phyloP scores from a whole-genome alignment of 2,113 vertebrate species.

The Menura novaehollandiae region DNA sequence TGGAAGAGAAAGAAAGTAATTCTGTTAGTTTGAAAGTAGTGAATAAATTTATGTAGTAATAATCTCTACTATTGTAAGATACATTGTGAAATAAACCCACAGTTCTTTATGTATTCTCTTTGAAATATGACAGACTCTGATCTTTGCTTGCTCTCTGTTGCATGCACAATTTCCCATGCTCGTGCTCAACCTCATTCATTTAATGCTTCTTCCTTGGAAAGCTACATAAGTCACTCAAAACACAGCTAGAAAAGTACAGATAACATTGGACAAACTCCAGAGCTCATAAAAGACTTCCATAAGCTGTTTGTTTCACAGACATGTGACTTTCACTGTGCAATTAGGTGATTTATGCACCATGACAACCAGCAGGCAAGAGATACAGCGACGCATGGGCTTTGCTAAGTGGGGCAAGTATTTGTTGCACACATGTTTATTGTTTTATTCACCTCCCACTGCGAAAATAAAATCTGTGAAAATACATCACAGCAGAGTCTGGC shows the following conservation, averaged over 20 bases:
- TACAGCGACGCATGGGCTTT: fast-evolving
- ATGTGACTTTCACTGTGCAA: not conserved
- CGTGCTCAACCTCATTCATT: not conserved
- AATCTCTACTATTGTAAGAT: not conserved
- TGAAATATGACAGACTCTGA: not conserved
- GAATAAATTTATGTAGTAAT: not conserved
- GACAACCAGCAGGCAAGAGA: not conserved
- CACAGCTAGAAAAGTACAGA: not conserved
- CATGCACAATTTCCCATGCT: not conserved
- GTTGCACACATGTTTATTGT: not conserved
- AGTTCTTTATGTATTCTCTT: not conserved
- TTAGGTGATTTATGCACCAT: not conserved
- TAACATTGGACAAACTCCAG: not conserved
- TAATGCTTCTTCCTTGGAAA: not conserved
- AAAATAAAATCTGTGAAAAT: not conserved
- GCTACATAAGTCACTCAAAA: not conserved
- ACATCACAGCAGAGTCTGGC: not conserved
- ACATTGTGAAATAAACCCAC: not conserved
- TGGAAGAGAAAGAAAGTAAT: slow-evolving; percentile 63
- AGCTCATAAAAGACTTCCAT: not conserved
- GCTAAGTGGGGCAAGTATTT: not conserved
- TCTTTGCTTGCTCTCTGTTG: not conserved
- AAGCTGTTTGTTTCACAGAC: not conserved
- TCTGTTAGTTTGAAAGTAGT: not conserved
- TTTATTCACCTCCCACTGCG: not conserved